Base-by-base conservation (phyloP, 2,888 invertebrate genomes). In the Epinotia brunnichana region DNA sequence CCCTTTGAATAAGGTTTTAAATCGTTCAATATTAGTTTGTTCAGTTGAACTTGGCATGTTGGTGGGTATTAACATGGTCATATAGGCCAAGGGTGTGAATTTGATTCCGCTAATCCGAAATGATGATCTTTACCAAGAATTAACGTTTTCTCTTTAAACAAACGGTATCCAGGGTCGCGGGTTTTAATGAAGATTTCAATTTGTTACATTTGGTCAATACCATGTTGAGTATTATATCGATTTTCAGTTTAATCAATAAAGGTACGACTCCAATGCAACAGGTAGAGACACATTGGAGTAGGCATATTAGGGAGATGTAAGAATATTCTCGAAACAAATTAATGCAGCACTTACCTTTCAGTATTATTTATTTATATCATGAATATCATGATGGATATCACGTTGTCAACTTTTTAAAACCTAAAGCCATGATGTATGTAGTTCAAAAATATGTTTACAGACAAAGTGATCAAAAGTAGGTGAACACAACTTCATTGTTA, bases 101-200 rank as follows among this genome's bases (percentile, higher is more conserved):
- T 78, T 82, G 81, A 82, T 85, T 84, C 81, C 79, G 81, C 77
- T 77, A 79, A 80, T 83, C 84, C 79, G 81, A 77, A 82, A 79
- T 79, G 81, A 81, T 83, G 83, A 85, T 84, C 80, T 80, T 75
- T 86, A 83, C 85, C 77, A 73, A 77, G 83, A 83, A 83, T 77
- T 76, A 62, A 70, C 76, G 75, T 79, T 81, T 82, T 81, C 80
- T 78, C 79, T 79, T 77, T 57, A 75, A 76, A 78, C 73, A 75
- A 74, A 75, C 76, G 59, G 69, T 70, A 63, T 68, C 59, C 61
- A 44, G 11, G 68, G 60, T 70, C 75, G 75, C 71, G 76, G 78
- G 75, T 76, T 74, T 75, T 75, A 75, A 70, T 69, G 70, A 74
- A 70, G 70, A 64, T 73, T 63, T 70, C 44, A 60, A 67, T 59